Evolutionary conservation across 2,797 vertebrate genomes (phyloP), one percentile per base, ranked within the genome.

Genomic region (Phalanger gymnotis): DNA sequence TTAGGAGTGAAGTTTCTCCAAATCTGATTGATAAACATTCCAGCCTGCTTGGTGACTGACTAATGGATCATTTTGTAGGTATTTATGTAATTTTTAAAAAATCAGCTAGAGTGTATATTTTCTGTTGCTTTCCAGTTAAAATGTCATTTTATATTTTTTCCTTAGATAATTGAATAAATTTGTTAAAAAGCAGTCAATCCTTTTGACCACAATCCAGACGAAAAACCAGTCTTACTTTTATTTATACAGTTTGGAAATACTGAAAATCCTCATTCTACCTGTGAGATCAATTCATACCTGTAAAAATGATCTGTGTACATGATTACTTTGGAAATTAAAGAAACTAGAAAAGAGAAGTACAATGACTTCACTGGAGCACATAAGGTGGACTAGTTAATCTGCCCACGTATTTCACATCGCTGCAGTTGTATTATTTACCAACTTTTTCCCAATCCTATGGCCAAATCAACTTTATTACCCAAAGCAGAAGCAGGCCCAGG

Each of bases 11-110:
- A 66, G 54, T 53, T 94, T 87, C 73, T 87, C 22, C 27, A 94
- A 95, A 53, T 90, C 25, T 92, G 52, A 61, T 34, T 51, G 66
- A 54, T 57, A 96, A 94, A 19, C 89, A 90, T 54, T 92, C 34
- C 9, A 81, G 56, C 25, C 34, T 92, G 1, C 14, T 56, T 61
- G 91, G 66, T 81, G 73, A 25, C n/a, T 91, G 34, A 57, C 52
- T 93, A 56, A 51, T 7, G 66, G 19, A 81, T 81, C 66, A 47
- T 81, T 40, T 40, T 81, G 2, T 81, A 81, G n/a, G n/a, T 81
- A 22, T 81, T 81, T 81, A 40, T 81, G n/a, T 47, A 81, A 81
- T 81, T 81, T 61, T 34, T 25, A 10, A 47, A 40, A 81, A 81
- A 81, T 40, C n/a, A 47, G 66, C n/a, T 25, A 40, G 47, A 81